phyloP scores from a whole-genome alignment of 2,113 vertebrate genomes.

The Lepus americanus region DNA sequence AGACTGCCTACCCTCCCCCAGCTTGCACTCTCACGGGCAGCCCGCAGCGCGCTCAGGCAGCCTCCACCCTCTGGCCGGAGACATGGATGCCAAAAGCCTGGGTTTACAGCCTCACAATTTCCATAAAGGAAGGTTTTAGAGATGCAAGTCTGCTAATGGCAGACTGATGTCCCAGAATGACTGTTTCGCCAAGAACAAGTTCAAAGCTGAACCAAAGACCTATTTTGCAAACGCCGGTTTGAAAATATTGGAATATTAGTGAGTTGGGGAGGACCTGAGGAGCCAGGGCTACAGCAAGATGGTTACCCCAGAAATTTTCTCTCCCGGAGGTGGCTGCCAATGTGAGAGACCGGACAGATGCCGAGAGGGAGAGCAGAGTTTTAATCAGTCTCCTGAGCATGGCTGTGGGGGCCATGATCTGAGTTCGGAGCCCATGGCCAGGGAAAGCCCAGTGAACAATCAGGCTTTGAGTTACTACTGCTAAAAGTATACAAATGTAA shows the following conservation, averaged over 20 bases:
- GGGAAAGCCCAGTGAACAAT: neutral
- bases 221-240: neutral
- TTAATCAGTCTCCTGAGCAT: neutral
- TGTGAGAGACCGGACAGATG: neutral
- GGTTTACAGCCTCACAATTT: neutral
- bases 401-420: neutral
- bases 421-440: neutral
- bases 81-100: neutral
- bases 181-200: neutral
- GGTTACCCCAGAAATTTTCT: neutral
- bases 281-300: neutral
- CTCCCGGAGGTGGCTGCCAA: neutral
- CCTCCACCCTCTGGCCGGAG: neutral
- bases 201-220: neutral
- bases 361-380: neutral
- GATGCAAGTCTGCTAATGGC: neutral
- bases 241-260: neutral
- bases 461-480: neutral
- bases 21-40: neutral
- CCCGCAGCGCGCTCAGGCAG: neutral
- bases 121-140: neutral
- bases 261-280: neutral
- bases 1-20: neutral
- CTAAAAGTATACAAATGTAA: neutral
- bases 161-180: neutral